phyloP scores from a whole-genome alignment of 2,113 vertebrate genomes.

The Rhinolophus ferrumequinum region DNA sequence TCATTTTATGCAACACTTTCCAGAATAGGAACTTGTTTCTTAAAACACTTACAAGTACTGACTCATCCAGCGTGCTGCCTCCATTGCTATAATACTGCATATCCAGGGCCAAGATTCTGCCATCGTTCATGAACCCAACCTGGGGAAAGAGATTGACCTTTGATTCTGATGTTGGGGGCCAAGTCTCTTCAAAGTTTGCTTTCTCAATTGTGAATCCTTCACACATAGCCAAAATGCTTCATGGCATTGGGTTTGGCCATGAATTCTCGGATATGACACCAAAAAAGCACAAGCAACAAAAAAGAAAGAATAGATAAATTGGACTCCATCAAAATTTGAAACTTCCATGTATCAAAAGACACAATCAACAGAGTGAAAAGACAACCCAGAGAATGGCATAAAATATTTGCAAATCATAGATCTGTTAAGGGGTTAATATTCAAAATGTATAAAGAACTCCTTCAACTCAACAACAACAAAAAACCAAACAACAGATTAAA shows the following conservation, averaged over 20 bases:
- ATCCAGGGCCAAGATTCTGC: constrained; percentile 89
- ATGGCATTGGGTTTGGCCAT: background rate
- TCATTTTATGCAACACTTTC: background rate
- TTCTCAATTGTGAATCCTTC: background rate
- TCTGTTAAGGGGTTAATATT: background rate
- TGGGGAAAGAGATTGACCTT: constrained; percentile 61
- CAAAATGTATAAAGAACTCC: background rate
- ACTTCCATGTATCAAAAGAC: background rate
- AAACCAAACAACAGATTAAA: background rate
- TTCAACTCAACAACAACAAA: background rate
- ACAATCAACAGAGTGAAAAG: background rate
- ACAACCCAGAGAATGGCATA: background rate
- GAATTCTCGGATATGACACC: background rate
- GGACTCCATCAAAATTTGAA: background rate
- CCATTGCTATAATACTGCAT: constrained; percentile 87
- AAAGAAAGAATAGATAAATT: background rate
- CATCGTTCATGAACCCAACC: constrained; percentile 92
- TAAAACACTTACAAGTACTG: constrained; percentile 84
- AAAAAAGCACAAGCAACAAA: background rate
- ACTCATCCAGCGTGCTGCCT: constrained; percentile 88
- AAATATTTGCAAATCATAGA: background rate
- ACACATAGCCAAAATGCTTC: background rate
- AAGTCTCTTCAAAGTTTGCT: background rate
- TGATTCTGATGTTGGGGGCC: background rate
- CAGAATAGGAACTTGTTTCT: background rate